phyloP scores from a whole-genome alignment of 92 coral and sea anemone genomes.

The Porites cylindrica region DNA sequence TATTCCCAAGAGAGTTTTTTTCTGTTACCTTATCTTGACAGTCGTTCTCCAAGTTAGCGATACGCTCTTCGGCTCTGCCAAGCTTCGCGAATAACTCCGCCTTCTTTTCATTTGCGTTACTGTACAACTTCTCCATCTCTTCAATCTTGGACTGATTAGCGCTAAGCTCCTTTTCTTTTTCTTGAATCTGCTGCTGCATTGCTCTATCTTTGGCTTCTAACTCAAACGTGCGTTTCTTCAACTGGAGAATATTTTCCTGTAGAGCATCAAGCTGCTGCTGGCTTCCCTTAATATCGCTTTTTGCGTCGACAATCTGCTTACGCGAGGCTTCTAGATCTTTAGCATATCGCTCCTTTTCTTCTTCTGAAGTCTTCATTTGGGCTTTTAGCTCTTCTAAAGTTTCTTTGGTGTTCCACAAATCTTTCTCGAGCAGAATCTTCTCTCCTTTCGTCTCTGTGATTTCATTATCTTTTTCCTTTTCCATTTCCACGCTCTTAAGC shows the following conservation, averaged over 20 bases:
- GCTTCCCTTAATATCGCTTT: conserved; percentile 68
- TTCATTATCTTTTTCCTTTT: conserved; percentile 80
- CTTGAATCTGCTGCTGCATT: conserved; percentile 67
- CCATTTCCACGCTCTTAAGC: conserved; percentile 77
- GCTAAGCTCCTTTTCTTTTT: conserved; percentile 71
- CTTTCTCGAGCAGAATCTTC: conserved; percentile 67
- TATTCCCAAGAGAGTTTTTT: conserved; percentile 43
- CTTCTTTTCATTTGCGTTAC: conserved; percentile 68
- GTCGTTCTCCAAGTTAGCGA: conserved; percentile 59
- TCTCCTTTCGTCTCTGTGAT: conserved; percentile 75
- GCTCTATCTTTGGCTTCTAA: conserved; percentile 81
- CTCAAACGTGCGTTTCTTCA: conserved; percentile 76
- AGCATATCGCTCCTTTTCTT: conserved; percentile 71
- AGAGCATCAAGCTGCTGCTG: conserved; percentile 71
- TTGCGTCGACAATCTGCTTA: conserved; percentile 61
- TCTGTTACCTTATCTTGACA: conserved; percentile 46
- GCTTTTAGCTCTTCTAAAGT: conserved; percentile 69
- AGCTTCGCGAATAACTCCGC: conserved; percentile 71
- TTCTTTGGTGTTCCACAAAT: conserved; percentile 78
- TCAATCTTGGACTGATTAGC: conserved; percentile 59
- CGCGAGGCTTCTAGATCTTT: conserved; percentile 73
- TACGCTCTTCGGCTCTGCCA: conserved; percentile 77
- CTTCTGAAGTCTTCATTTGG: conserved; percentile 63
- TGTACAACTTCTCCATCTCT: conserved; percentile 78
- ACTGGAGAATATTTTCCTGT: conserved; percentile 68